Evolutionary conservation across 2,113 vertebrate species (phyloP).

Genomic region (Columbina picui): DNA sequence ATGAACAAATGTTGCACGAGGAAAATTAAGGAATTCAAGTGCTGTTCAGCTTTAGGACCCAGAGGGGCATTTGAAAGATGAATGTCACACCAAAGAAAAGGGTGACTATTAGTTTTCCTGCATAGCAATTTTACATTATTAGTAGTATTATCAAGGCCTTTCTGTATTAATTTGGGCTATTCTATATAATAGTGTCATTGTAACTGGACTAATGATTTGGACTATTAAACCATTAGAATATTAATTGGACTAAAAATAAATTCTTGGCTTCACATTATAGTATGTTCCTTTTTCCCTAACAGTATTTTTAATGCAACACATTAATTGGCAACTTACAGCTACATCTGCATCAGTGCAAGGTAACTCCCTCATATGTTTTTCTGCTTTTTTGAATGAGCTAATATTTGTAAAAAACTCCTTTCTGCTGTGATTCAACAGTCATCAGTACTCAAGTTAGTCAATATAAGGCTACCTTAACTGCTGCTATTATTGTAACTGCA

Average conservation of each 20-base stretch:
- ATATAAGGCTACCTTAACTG: neutral
- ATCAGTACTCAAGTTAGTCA: neutral
- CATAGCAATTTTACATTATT: neutral
- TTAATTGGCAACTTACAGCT: neutral
- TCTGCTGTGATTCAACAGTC: neutral
- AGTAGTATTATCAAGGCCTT: rapidly evolving
- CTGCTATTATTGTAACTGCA: neutral
- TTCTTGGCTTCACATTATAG: neutral
- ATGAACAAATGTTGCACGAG: neutral
- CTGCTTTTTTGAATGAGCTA: neutral
- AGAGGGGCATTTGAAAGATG: neutral
- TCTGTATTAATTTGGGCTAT: neutral
- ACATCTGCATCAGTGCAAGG: neutral
- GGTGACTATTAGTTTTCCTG: neutral
- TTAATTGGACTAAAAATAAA: neutral
- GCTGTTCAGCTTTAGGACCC: neutral
- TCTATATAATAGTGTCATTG: neutral
- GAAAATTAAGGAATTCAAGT: neutral
- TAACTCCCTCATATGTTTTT: neutral
- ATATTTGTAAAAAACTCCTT: neutral
- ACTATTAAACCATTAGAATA: neutral
- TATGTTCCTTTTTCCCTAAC: neutral
- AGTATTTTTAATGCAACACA: neutral
- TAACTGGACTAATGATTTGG: neutral
- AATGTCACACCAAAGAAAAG: neutral